Conservation (phyloP, 2,888 invertebrate species). For the Bellardia pandia region DNA sequence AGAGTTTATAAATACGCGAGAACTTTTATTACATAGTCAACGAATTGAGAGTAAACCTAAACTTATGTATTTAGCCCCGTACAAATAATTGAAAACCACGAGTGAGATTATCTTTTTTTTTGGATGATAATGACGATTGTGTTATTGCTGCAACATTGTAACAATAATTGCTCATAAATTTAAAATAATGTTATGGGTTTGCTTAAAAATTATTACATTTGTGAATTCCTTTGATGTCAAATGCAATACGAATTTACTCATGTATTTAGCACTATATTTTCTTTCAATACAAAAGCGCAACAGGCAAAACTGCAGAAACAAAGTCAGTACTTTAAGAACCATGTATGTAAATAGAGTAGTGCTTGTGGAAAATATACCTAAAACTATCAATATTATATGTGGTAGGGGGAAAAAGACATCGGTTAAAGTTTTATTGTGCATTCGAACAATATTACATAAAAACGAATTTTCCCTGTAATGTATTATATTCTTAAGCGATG, state of each 20-base stretch:
- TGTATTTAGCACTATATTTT: not conserved
- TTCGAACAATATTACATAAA: too few relatives aligned
- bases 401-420: too few relatives aligned
- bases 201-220: slow-evolving; percentile 61
- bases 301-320: not conserved
- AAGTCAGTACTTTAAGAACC: too few relatives aligned
- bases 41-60: not conserved
- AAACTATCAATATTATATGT: too few relatives aligned
- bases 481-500: too few relatives aligned
- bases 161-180: slow-evolving; percentile 68
- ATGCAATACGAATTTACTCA: slow-evolving; percentile 1
- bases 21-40: too few relatives aligned
- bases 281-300: slow-evolving; percentile 12
- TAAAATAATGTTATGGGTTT: slow-evolving; percentile 62
- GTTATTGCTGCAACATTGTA: slow-evolving; percentile 66
- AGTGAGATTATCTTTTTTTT: slow-evolving; percentile 39
- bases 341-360: too few relatives aligned
- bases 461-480: too few relatives aligned
- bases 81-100: slow-evolving; percentile 34
- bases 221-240: slow-evolving; percentile 59
- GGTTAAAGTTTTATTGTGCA: too few relatives aligned
- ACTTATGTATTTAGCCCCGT: slow-evolving; percentile 22
- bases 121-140: slow-evolving; percentile 39
- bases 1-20: too few relatives aligned
- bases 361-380: too few relatives aligned